Conservation (phyloP, 2,797 vertebrate genomes). For the Spinus pinus region DNA sequence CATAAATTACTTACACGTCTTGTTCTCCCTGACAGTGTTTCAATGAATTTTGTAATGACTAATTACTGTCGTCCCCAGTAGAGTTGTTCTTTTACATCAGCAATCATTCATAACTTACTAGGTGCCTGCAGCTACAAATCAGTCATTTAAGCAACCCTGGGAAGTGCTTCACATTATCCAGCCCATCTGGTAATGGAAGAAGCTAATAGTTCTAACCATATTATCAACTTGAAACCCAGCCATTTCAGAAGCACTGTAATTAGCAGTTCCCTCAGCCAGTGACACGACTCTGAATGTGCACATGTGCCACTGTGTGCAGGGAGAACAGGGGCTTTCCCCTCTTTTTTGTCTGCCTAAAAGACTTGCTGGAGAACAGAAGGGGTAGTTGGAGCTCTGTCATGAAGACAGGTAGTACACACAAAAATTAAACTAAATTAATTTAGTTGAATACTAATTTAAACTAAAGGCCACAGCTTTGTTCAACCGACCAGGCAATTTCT, state of each 20-base stretch:
- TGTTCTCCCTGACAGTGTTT: not conserved
- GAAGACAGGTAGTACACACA: fast-evolving
- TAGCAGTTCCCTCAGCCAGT: not conserved
- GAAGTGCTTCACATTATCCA: constrained; percentile 28
- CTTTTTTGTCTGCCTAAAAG: not conserved
- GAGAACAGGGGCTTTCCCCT: not conserved
- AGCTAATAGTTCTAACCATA: not conserved
- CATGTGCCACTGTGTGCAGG: not conserved
- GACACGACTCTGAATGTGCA: not conserved
- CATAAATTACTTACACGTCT: not conserved
- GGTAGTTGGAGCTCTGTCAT: not conserved
- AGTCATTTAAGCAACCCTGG: constrained; percentile 12
- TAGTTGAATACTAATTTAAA: not conserved
- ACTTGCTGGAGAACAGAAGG: not conserved
- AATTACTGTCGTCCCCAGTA: not conserved
- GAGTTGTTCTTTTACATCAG: constrained; percentile 18
- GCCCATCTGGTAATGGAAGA: constrained; percentile 25
- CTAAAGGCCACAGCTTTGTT: not conserved
- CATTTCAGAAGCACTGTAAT: not conserved
- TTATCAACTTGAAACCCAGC: constrained; percentile 8
- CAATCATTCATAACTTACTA: constrained; percentile 34
- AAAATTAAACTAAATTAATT: not conserved
- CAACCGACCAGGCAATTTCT: fast-evolving
- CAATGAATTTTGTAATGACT: constrained; percentile 5
- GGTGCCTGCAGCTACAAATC: constrained; percentile 42